Base-by-base conservation (phyloP, 1,140 invertebrate genomes). In the Ditylenchus dipsaci region DNA sequence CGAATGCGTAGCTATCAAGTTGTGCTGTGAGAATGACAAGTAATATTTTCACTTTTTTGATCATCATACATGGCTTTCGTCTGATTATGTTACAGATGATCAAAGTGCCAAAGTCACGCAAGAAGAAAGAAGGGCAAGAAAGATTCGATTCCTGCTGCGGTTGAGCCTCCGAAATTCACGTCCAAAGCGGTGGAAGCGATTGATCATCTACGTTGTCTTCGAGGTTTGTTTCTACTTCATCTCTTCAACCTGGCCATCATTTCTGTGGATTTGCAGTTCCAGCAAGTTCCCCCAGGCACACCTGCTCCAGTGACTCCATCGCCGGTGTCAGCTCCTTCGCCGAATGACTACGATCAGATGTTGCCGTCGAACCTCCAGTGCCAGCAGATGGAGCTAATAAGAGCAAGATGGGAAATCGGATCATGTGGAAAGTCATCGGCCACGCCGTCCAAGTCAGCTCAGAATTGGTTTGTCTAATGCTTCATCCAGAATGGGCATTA, bases 261-360 rank as follows among this genome's bases (percentile, higher is more conserved):
- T 38, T n/a, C n/a, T n/a, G n/a, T 38, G 33, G 3, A 38, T 38
- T 38, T 38, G 3, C 33, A 38, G 33, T 38, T 38, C 33, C 33
- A 38, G 11, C 33, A 3, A 11, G 33, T 38, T 3, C 3, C 49
- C 15, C 49, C 49, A 8, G 49, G 15, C 8, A 53, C 49, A 8
- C 49, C 49, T 7, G 49, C 49, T 21, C 3, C 49, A 53, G 49
- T 21, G 15, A 53, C 49, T 19, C 49, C 49, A 8, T 53, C 49
- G 3, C 49, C 49, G n/a, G 49, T 26, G 3, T 19, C 49, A 53
- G 49, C n/a, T 21, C n/a, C n/a, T 53, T 21, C 49, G 3, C 49
- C 49, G 49, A 53, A 53, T 53, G 49, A 53, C 23, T 53, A 53
- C 49, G 49, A 53, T 3, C 49, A 53, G 1, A 53, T 53, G 49